Evolutionary conservation across 2,113 vertebrate genomes (phyloP), one percentile per base, ranked within the genome.

Genomic region (Anolis carolinensis): DNA sequence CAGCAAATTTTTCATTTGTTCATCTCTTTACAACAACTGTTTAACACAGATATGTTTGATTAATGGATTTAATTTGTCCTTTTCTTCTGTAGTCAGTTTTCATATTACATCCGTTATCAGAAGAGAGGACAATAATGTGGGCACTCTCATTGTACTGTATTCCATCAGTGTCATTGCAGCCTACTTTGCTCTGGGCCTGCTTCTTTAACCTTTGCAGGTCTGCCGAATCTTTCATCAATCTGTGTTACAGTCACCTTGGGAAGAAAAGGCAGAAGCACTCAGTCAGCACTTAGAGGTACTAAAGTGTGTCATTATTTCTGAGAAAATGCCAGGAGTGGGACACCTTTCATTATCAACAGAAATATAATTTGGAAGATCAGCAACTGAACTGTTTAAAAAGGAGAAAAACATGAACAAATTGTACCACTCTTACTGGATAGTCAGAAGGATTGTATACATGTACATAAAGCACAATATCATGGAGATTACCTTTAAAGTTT

Each of bases 21-120:
- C 92, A 63, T 95, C 95, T 96, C 92, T 93, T 95, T 91, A 88
- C 90, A 96, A 90, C 94, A 94, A 96, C 94, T 97, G 96, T 93
- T 96, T 96, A 96, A 94, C 87, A 86, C 93, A 96, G 96, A 96
- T 97, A 97, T 94, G 96, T 95, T 96, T 97, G 96, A 97, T 97
- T 96, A 97, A 97, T 97, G 96, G 96, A 95, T 96, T 97, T 97
- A 97, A 97, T 97, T 97, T 96, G 96, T 95, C 94, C 92, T 89
- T 87, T 96, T 96, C 94, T 96, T 93, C 96, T 94, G 89, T 89
- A 96, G 96, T 96, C 95, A 94, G 96, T 96, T 97, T 96, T 97
- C 95, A 97, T 97, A 96, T 96, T 97, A 95, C 89, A 86, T 80
- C 88, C 94, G 94, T 96, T 96, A 97, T 97, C 96, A 93, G 93